Evolutionary conservation across 2,797 vertebrate species (phyloP), one percentile per base, ranked within the genome.

Genomic region (Miichthys miiuy): DNA sequence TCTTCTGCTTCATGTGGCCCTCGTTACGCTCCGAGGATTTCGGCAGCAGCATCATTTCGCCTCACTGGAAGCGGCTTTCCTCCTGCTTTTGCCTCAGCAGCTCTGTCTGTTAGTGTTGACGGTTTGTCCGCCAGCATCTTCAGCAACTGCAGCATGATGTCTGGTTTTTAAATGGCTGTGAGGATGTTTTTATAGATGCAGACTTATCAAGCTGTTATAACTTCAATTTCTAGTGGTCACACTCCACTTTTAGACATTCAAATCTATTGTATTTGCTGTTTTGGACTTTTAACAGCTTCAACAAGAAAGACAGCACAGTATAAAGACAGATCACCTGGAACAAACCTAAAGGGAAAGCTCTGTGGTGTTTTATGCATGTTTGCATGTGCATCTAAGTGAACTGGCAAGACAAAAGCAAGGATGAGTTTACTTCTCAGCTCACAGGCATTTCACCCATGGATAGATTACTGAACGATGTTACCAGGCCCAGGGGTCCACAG

Each of bases 51-150:
- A 63, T 87, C 81, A 80, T 85, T 81, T 87, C 79, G 72, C 82
- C 80, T 91, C 86, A 25, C 72, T 87, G 77, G 51, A 80, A 52
- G 46, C 63, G 13, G 51, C 78, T 71, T 54, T 65, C 79, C 71
- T 75, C 65, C 76, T 38, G 72, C 79, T 80, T 87, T 74, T 0
- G 47, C 75, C 56, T 84, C 82, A 75, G 77, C 63, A 50, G 61
- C 55, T 77, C 78, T 78, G 75, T 81, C 80, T 83, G 72, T 82
- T 68, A 34, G 48, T 63, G 68, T 75, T 42, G 14, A 48, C 27
- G 12, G 54, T 73, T 75, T 74, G 72, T 79, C 58, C 41, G 42
- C 56, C 11, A 23, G 72, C 67, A 57, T 86, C 63, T 82, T 72
- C 67, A 14, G 68, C 42, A 66, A 21, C 34, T 52, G 2, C 65